A percentile compares a stretch with the other conserved stretches of the same genome.
phyloP scores from a whole-genome alignment of 2,888 invertebrate genomes.

The Chirona hameri region DNA sequence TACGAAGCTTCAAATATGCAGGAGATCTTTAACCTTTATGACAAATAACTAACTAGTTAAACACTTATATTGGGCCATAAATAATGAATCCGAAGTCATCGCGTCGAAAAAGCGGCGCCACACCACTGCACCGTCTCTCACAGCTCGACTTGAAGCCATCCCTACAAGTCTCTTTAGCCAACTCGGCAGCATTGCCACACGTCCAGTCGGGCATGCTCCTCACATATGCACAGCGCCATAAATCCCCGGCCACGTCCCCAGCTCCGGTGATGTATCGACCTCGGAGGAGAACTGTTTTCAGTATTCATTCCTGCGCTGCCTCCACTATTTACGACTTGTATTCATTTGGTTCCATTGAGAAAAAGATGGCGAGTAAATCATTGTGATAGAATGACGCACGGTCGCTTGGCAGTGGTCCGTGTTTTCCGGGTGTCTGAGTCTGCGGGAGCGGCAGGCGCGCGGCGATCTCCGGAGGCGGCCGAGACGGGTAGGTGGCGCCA shows the following conservation, averaged over 20 bases:
- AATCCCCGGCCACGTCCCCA: background rate
- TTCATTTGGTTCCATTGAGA: slow-evolving; percentile 29
- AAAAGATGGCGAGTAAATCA: slow-evolving; percentile 27
- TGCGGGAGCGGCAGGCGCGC: background rate
- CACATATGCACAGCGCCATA: background rate
- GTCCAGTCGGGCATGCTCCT: background rate
- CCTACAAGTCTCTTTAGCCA: too few species aligned
- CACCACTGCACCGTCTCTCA: too few species aligned
- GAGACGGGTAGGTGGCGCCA: background rate
- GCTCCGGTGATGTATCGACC: background rate
- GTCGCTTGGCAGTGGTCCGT: background rate
- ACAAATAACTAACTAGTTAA: too few species aligned
- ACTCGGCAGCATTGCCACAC: background rate
- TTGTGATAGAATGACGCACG: background rate
- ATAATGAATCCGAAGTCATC: too few species aligned
- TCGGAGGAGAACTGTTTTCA: background rate
- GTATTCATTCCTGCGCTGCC: background rate
- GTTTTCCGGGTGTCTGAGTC: background rate
- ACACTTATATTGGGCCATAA: too few species aligned
- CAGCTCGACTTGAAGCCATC: too few species aligned
- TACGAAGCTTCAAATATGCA: too few species aligned
- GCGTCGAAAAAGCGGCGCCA: too few species aligned
- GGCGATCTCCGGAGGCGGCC: background rate
- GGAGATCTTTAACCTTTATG: too few species aligned
- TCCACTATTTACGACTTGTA: slow-evolving; percentile 13